Evolutionary conservation across 1,140 invertebrate genomes (phyloP).

Genomic region (Dysdera silvatica): DNA sequence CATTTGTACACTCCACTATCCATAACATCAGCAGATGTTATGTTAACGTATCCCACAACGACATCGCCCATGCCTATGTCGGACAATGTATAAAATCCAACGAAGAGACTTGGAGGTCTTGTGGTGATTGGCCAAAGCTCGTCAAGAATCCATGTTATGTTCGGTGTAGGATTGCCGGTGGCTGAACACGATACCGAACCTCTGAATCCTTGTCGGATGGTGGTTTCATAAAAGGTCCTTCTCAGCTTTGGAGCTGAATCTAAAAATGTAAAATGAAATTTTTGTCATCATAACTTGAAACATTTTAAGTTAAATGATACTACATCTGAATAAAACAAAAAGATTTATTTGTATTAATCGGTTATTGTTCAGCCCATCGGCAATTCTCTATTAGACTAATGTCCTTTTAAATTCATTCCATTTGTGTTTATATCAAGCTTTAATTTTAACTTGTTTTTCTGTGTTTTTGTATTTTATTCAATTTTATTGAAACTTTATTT

Average conservation of each 20-base stretch:
- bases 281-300: too few relatives aligned
- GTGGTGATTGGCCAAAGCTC: conserved; percentile 39
- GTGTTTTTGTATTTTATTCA: too few relatives aligned
- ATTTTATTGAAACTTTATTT: too few relatives aligned
- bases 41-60: conserved; percentile 78
- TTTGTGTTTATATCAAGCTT: too few relatives aligned
- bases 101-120: conserved; percentile 18
- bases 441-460: too few relatives aligned
- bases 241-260: conserved; percentile 61
- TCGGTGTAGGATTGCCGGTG: conserved; percentile 82
- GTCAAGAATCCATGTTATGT: conserved; percentile 88
- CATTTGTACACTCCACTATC: conserved; percentile 45
- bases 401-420: too few relatives aligned
- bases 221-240: conserved; percentile 75
- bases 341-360: too few relatives aligned
- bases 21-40: conserved; percentile 69
- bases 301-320: too few relatives aligned
- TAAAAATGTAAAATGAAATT: conserved; percentile 33
- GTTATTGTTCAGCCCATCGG: too few relatives aligned
- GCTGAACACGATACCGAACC: conserved; percentile 73
- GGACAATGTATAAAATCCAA: conserved; percentile 28
- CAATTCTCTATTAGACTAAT: too few relatives aligned
- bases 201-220: conserved; percentile 72
- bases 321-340: too few relatives aligned
- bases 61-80: conserved; percentile 48